These are phyloP conservation scores for Sclerodermus sp. DNA, from an alignment of 2,888 invertebrate genomes.

Conservation along the genomic window DNA sequence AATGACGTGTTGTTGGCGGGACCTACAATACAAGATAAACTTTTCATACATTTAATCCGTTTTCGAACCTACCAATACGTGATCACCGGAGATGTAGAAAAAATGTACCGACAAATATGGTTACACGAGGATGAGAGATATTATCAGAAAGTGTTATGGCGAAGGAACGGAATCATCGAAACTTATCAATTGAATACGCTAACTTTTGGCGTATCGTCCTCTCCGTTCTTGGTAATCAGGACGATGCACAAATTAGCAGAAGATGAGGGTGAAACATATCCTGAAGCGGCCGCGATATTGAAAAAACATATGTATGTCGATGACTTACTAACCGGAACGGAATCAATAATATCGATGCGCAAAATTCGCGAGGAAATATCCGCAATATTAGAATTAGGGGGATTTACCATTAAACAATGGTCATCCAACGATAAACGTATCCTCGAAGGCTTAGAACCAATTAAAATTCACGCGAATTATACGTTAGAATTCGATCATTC, in stretches of 20 bases:
- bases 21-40: constrained; percentile 15
- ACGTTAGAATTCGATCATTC: neutral
- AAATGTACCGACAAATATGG: constrained; percentile 13
- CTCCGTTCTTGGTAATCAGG: constrained; percentile 13
- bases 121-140: constrained; percentile 7
- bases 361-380: neutral
- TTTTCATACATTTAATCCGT: constrained; percentile 8
- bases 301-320: constrained; percentile 8
- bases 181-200: constrained; percentile 11
- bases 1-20: constrained; percentile 12
- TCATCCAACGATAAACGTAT: neutral
- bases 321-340: constrained; percentile 4
- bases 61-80: constrained; percentile 11
- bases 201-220: constrained; percentile 12
- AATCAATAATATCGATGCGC: neutral
- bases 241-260: constrained; percentile 13
- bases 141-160: constrained; percentile 16
- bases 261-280: constrained; percentile 7
- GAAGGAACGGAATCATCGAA: constrained; percentile 3
- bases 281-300: neutral
- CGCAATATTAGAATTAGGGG: neutral
- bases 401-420: constrained; percentile 3
- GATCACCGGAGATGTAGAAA: constrained; percentile 7
- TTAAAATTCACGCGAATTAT: neutral
- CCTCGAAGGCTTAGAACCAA: neutral